Evolutionary conservation across 2,113 vertebrate genomes (phyloP), one percentile per base, ranked within the genome.

Genomic region (Macrotus californicus): DNA sequence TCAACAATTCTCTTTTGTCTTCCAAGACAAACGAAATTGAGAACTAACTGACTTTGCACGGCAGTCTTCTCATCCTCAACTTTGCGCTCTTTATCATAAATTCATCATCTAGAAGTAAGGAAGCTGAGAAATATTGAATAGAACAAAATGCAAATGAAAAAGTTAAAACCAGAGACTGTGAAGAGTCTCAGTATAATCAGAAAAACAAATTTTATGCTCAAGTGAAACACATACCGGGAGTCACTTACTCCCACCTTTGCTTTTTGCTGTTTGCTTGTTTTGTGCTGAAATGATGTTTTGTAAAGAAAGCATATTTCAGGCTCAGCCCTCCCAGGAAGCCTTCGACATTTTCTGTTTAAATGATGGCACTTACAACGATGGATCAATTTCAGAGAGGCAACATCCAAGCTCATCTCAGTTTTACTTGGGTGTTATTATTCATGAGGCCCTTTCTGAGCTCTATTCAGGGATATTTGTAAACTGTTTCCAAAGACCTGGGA

Each of bases 351-450:
- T 94, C 96, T 95, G 66, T 96, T 94, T 92, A 98, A 97, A 97
- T 96, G 94, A 75, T 86, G 89, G 89, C 89, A 89, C 84, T 97
- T 92, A 96, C 89, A 67, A 97, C 95, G 97, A 98, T 97, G 97
- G 79, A 96, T 96, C 83, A 94, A 96, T 89, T 97, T 98, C 92
- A 96, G 97, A 97, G 85, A 97, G 89, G 67, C 56, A 8, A 94
- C 34, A 85, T 95, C 97, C 97, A 97, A 96, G 80, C 96, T 95
- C 90, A 97, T 97, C 93, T 80, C 75, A 26, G 92, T 46, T 82
- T 97, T 97, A 94, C 97, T 98, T 93, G 80, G 93, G 67, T 70
- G 72, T 98, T 97, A 94, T 96, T 98, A 97, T 98, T 98, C 98
- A 98, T 96, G 90, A 97, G 96, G 96, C 75, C 93, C 93, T 93